These are phyloP conservation scores for Aplocera efformata DNA, from an alignment of 2,888 invertebrate genomes.

Conservation along the genomic window DNA sequence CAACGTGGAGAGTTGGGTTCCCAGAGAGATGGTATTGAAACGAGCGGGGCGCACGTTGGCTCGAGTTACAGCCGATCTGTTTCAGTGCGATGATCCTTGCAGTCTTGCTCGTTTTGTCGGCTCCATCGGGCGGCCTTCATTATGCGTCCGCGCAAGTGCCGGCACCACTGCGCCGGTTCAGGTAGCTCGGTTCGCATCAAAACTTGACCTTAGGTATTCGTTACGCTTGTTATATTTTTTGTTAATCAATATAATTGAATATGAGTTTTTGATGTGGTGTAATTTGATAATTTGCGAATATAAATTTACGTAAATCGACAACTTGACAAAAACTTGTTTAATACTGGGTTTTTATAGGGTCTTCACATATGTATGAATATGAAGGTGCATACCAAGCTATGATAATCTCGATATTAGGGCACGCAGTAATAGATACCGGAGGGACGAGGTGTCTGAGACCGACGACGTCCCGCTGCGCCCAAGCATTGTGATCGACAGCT, in stretches of 20 bases:
- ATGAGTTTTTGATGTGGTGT: slow-evolving; percentile 70
- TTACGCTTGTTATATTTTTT: slow-evolving; percentile 68
- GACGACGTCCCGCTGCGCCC: slow-evolving; percentile 65
- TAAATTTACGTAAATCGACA: slow-evolving; percentile 54
- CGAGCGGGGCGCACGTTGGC: slow-evolving; percentile 43
- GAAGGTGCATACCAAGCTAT: slow-evolving; percentile 38
- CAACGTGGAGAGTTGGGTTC: slow-evolving; percentile 13
- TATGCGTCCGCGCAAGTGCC: slow-evolving; percentile 65
- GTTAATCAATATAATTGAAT: slow-evolving; percentile 62
- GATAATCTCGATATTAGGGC: slow-evolving; percentile 56
- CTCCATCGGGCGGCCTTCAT: slow-evolving; percentile 71
- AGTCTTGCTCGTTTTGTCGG: slow-evolving; percentile 68
- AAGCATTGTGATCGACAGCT: slow-evolving; percentile 79
- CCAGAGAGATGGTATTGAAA: slow-evolving; percentile 7
- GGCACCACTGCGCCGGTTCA: slow-evolving; percentile 60
- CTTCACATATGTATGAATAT: slow-evolving; percentile 27
- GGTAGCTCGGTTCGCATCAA: slow-evolving; percentile 70
- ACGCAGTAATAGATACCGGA: slow-evolving; percentile 46
- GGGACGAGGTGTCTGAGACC: slow-evolving; percentile 66
- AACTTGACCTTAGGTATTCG: slow-evolving; percentile 76
- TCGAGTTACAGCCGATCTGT: slow-evolving; percentile 52
- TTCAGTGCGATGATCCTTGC: slow-evolving; percentile 72
- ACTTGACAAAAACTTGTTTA: slow-evolving; percentile 56
- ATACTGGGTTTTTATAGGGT: slow-evolving; percentile 40
- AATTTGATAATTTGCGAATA: slow-evolving; percentile 71